Conservation (phyloP, 2,113 vertebrate species). For the Rhineura floridana region DNA sequence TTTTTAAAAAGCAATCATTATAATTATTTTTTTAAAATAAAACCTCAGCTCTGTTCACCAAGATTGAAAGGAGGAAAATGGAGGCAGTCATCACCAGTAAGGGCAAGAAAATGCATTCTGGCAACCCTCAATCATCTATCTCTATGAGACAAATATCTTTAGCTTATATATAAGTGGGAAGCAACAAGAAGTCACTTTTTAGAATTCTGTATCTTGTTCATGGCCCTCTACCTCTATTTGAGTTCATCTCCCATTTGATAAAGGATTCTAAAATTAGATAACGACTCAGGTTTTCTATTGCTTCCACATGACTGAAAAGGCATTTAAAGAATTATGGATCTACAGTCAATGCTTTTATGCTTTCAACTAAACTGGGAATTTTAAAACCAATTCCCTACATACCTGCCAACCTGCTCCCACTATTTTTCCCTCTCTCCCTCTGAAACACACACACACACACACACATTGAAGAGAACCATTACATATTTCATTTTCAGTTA, state of each 20-base stretch:
- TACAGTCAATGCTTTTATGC: not conserved
- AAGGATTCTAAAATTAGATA: not conserved
- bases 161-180: not conserved
- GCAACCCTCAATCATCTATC: not conserved
- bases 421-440: not conserved
- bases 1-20: not conserved
- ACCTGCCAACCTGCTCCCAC: not conserved
- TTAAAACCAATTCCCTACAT: not conserved
- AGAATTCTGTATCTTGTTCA: not conserved
- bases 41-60: not conserved
- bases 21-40: not conserved
- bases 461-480: not conserved
- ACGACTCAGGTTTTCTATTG: not conserved
- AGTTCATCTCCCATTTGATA: not conserved
- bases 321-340: accelerated
- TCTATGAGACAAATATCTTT: not conserved
- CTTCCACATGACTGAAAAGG: not conserved
- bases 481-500: not conserved
- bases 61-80: not conserved
- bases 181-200: not conserved
- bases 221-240: not conserved
- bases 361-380: not conserved
- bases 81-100: not conserved
- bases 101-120: not conserved
- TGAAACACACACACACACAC: not conserved